Percentiles rank a stretch among this genome's conserved stretches.
phyloP scores from a whole-genome alignment of 2,113 vertebrate species.

The Phalacrocorax carbo region DNA sequence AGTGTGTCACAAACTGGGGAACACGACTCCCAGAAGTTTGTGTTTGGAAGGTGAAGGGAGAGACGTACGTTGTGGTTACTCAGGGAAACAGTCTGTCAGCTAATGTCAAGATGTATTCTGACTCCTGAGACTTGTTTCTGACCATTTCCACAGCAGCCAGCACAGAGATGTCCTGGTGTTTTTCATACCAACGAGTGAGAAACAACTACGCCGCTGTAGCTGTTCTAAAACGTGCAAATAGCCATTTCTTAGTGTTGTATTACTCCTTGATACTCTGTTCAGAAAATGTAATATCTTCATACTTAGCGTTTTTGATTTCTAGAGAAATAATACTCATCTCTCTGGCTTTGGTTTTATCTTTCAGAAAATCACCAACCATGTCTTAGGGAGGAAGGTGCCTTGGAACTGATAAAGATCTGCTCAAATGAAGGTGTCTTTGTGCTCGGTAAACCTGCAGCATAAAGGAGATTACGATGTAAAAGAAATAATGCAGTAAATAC shows the following conservation, averaged over 20 bases:
- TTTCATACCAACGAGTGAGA: neutral
- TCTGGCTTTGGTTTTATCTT: neutral
- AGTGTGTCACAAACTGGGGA: neutral
- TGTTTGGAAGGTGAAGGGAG: neutral
- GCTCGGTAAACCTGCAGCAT: neutral
- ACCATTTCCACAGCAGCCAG: neutral
- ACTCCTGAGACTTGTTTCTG: neutral
- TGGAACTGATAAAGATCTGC: constrained; percentile 63
- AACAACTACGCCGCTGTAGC: neutral
- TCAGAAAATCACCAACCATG: constrained; percentile 77
- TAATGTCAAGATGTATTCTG: neutral
- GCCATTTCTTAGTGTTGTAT: neutral
- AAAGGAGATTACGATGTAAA: neutral
- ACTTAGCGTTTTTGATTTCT: fast-evolving
- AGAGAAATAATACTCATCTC: neutral
- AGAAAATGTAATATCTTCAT: neutral
- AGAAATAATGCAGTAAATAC: neutral
- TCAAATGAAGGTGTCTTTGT: too few relatives aligned
- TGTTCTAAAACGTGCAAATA: neutral
- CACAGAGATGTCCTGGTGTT: neutral
- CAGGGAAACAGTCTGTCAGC: neutral
- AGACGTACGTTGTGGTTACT: neutral
- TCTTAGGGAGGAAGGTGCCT: constrained; percentile 77
- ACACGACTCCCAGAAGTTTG: too few relatives aligned
- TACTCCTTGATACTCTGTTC: neutral